Evolutionary conservation across 2,888 invertebrate species (phyloP), one percentile per base, ranked within the genome.

Genomic region (Cantharis nigra): DNA sequence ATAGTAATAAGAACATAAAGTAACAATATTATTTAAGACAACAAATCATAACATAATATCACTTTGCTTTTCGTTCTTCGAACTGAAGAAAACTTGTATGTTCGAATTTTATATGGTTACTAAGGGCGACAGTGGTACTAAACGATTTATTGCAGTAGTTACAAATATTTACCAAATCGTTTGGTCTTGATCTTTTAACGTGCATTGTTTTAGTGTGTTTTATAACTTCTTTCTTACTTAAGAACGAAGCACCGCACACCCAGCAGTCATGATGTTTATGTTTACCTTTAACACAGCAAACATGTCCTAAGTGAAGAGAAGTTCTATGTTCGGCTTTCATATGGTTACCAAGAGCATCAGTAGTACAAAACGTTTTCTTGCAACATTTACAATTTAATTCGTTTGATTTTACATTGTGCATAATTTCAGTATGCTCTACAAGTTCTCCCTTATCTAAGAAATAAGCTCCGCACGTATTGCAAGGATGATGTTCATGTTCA

Each of bases 111-210:
- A 49, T n/a, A 7, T 49, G 49, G n/a, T 49, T 49, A 7, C 49
- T 5, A n/a, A 49, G 4, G 7, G 49, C 49, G 49, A 49, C n/a
- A n/a, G 4, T 49, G 2, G 49, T 49, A n/a, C n/a, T n/a, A 5
- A 49, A 49, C n/a, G 49, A 0, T 49, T 49, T 49, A 4, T n/a
- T 49, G 49, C 49, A 49, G 7, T 49, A 49, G 0, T 4, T 7
- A n/a, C 49, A 49, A n/a, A 0, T n/a, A n/a, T n/a, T n/a, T n/a
- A n/a, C n/a, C n/a, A 5, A 7, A n/a, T 49, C 49, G 5, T 5
- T 49, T 49, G n/a, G 0, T n/a, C 0, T 7, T 7, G n/a, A 2
- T n/a, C 0, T 7, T 7, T 1, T n/a, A 11, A 1, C 4, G 49
- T 49, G 49, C 49, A 49, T 11, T n/a, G 5, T 1, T n/a, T n/a